Base-by-base conservation (phyloP, 2,797 vertebrate species). In the Pseudochaenichthys georgianus region DNA sequence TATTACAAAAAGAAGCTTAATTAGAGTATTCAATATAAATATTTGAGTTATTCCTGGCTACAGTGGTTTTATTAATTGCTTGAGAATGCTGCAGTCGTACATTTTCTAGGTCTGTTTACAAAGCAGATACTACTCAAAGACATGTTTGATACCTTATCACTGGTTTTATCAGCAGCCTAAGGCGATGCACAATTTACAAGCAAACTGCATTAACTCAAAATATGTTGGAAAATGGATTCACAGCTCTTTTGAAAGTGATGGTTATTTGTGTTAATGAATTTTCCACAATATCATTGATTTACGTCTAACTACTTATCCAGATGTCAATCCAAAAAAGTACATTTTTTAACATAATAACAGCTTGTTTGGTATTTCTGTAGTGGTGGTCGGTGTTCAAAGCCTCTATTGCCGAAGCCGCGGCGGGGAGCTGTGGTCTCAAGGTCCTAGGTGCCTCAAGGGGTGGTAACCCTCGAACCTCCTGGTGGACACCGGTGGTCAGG, bases 1-100 rank as follows among this genome's bases (percentile, higher is more conserved):
- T 57, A 50, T 43, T 31, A 2, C 15, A 48, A 52, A 3, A 45
- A 10, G 45, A 31, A 1, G 2, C 47, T 42, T 5, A 58, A 54
- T 59, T 28, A 52, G n/a, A 71, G 13, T 34, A 53, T 51, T 21
- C 6, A n/a, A 47, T 50, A 13, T 58, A 61, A 45, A 55, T 3
- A 54, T 41, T 16, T 62, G 34, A 13, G 21, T 41, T 13, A 48
- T 28, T 60, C 2, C 42, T 23, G 19, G 71, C 21, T 58, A 4
- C 50, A 60, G 48, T 47, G 45, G 21, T 77, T 13, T 74, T 23
- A 72, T 13, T 21, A 41, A 64, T 51, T 45, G 54, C 54, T 15
- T 7, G 5, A 50, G 48, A 68, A 48, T 21, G 52, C 21, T 38
- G 4, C 58, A 38, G 45, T n/a, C 28, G 23, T 34, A 43, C 0